Evolutionary conservation across 2,797 vertebrate species (phyloP), one percentile per base, ranked within the genome.

Genomic region (Benthosema pterotum): DNA sequence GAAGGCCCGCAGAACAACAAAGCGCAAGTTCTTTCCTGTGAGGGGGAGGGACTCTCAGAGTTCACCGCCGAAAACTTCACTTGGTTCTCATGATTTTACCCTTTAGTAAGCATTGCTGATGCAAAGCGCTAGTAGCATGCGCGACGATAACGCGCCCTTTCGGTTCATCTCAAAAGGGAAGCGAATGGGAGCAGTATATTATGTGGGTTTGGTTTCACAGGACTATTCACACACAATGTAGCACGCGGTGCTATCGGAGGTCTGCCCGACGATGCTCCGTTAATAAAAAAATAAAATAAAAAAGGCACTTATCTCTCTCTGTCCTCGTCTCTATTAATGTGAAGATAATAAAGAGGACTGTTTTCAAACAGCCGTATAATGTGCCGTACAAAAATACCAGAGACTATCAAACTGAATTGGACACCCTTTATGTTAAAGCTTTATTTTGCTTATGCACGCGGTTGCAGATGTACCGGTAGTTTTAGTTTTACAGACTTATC

Each of bases 251-350:
- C 74, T 7, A 19, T 22, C 61, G 71, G 83, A 60, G 55, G 64
- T 58, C 58, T 48, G 69, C 58, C 73, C 56, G 61, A 70, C 51
- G 67, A 77, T 62, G 65, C 53, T 67, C 53, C 63, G 61, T 80
- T 69, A 76, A 73, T 78, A 82, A 74, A 74, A 75, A 68, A 63
- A 65, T 48, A 51, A 7, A 82, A 74, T 72, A 75, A 68, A 63
- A 65, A 50, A 51, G 9, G 38, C 57, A 45, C 52, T 13, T 5
- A 46, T 13, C 65, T 1, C 17, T 60, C 61, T 70, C 65, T 28
- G 70, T 65, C 65, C 58, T 11, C 8, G 32, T 38, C 38, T 19
- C 12, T 69, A 52, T 45, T 61, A 42, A 11, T 0, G 42, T 4
- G 50, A 16, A 42, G 59, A 52, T 15, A 16, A 74, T 69, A 28